Percentiles rank a stretch among this genome's conserved stretches.
Evolutionary conservation across 1,140 invertebrate species (phyloP).

Genomic region (Micrasema longulum): DNA sequence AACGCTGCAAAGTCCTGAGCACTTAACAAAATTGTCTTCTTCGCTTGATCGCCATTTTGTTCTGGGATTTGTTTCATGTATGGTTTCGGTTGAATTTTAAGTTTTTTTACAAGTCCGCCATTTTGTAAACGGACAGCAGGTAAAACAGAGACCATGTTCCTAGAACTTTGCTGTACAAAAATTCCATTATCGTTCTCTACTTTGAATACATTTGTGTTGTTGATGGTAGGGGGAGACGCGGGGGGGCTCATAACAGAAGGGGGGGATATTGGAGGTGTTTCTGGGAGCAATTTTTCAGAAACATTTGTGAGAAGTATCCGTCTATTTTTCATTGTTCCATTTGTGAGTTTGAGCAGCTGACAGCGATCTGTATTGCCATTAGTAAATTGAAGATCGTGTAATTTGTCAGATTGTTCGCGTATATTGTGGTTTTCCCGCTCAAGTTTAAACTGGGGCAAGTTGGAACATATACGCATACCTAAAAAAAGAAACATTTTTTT

Average conservation of each 20-base stretch:
- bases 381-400: too few relatives aligned
- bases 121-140: constrained; percentile 14
- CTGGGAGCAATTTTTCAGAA: constrained; percentile 19
- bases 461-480: constrained; percentile 19
- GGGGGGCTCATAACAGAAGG: constrained; percentile 45
- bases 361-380: background rate
- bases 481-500: too few relatives aligned
- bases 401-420: background rate
- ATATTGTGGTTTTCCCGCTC: constrained; percentile 40
- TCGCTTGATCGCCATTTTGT: constrained; percentile 38
- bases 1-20: constrained; percentile 49
- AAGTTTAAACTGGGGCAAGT: constrained; percentile 46
- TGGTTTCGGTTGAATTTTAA: constrained; percentile 52
- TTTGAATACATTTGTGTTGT: too few relatives aligned
- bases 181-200: too few relatives aligned
- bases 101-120: constrained; percentile 40
- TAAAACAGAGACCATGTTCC: background rate
- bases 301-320: constrained; percentile 16
- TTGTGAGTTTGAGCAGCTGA: constrained; percentile 20
- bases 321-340: constrained; percentile 13
- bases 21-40: constrained; percentile 47
- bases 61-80: constrained; percentile 31
- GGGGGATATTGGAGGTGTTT: constrained; percentile 49
- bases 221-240: constrained; percentile 36
- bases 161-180: background rate